These are phyloP conservation scores for Chiloscyllium punctatum DNA, from an alignment of 2,797 vertebrate genomes.

Conservation along the genomic window DNA sequence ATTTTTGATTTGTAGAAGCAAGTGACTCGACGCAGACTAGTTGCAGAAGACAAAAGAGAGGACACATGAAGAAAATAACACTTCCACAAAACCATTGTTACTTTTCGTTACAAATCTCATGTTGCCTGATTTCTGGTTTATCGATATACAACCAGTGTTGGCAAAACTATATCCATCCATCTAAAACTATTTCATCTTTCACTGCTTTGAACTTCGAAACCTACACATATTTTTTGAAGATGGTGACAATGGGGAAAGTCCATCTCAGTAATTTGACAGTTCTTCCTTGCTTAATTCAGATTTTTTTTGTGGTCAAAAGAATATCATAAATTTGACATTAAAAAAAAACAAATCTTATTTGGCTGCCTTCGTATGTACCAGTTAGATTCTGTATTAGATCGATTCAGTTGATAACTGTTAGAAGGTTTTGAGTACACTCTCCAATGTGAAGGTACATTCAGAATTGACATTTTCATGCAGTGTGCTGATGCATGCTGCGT, in stretches of 20 bases:
- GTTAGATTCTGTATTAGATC: neutral
- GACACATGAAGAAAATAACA: too few relatives aligned
- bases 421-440: neutral
- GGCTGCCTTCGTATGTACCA: neutral
- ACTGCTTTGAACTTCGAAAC: conserved; percentile 2
- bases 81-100: neutral
- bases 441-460: neutral
- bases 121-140: neutral
- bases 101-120: neutral
- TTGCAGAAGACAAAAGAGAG: neutral
- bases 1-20: neutral
- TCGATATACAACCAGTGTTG: neutral
- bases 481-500: neutral
- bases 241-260: conserved; percentile 15
- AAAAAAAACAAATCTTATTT: neutral
- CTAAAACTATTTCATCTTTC: neutral
- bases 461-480: neutral
- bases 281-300: conserved; percentile 1
- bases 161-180: neutral
- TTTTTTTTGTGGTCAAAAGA: conserved; percentile 20
- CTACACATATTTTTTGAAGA: conserved; percentile 27
- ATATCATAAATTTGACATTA: neutral
- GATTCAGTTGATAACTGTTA: neutral
- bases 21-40: neutral
- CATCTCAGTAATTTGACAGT: neutral